Base-by-base conservation (phyloP, 2,113 vertebrate genomes). In the Oncorhynchus gorbuscha region DNA sequence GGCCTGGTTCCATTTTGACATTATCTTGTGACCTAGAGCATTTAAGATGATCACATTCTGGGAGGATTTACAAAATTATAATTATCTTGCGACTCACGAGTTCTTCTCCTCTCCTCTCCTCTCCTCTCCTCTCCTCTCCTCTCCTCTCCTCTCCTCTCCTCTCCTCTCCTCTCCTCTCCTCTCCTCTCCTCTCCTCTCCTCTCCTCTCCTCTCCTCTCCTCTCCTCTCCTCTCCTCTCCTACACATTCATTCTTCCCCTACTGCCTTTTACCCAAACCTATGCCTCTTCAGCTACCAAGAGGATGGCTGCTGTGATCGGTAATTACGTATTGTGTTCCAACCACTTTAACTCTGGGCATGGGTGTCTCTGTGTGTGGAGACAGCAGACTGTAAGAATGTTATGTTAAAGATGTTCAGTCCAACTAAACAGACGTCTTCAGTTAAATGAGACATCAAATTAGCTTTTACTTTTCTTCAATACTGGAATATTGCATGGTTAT, bases 21-120 rank as follows among this genome's bases (percentile, higher is more conserved):
- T 83, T 83, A 83, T 88, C 30, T 72, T 67, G 64, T 78, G 80
- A 85, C 79, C 82, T 22, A 30, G 77, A 70, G 75, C 82, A 65
- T 84, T 88, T 78, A 48, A 75, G 58, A 85, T 84, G 79, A 85
- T 77, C 28, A 83, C 79, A 79, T 86, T 83, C 73, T 28, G 18
- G 71, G 68, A 70, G 82, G 79, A 85, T 71, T 59, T 82, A 74
- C 71, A 79, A 55, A 49, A 76, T 73, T 76, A 67, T 72, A 88
- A 87, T 87, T 83, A 85, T 72, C 61, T 77, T 26, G 62, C 71
- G 79, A 78, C 68, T 26, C 26, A 22, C 49, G 51, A 81, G 30
- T 55, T 81, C 83, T 9, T 68, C 64, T 65, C 74, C 76, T 16
- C 75, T 69, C 81, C 65, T 39, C 30, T 65, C 61, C 74, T 81